These are phyloP conservation scores for Tipula vernalis DNA, from an alignment of 2,888 invertebrate genomes.

Conservation along the genomic window DNA sequence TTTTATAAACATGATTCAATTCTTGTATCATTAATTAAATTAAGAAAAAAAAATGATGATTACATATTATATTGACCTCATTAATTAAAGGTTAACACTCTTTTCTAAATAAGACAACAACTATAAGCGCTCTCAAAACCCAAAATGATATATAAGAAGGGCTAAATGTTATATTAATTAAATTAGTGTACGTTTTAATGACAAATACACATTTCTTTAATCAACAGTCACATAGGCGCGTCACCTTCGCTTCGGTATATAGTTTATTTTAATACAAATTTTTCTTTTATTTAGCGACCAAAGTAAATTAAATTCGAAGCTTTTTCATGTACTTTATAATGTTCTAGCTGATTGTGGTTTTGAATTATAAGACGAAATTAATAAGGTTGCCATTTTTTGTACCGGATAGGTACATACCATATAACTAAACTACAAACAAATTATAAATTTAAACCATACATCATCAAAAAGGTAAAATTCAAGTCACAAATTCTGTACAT, in stretches of 20 bases:
- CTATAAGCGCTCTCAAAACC: neutral
- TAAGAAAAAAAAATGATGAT: neutral
- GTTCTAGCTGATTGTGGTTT: neutral
- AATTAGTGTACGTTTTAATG: neutral
- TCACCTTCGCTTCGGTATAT: too few species aligned
- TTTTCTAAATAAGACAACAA: neutral
- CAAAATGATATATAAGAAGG: neutral
- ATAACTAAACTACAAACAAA: neutral
- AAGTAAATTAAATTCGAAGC: neutral
- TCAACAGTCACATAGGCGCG: too few species aligned
- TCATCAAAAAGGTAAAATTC: neutral
- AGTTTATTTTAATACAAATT: neutral
- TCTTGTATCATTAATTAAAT: neutral
- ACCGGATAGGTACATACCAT: neutral
- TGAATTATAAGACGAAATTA: neutral
- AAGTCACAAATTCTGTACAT: neutral
- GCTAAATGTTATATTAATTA: neutral
- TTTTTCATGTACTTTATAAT: neutral
- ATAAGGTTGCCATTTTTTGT: neutral
- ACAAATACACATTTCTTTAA: too few species aligned
- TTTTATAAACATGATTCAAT: neutral
- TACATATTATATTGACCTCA: neutral
- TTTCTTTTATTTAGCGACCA: neutral
- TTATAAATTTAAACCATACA: neutral
- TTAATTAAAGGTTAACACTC: neutral